Conservation (phyloP, 30 jellyfish, hydroid and myxozoan species). For the Rhopilema esculentum region DNA sequence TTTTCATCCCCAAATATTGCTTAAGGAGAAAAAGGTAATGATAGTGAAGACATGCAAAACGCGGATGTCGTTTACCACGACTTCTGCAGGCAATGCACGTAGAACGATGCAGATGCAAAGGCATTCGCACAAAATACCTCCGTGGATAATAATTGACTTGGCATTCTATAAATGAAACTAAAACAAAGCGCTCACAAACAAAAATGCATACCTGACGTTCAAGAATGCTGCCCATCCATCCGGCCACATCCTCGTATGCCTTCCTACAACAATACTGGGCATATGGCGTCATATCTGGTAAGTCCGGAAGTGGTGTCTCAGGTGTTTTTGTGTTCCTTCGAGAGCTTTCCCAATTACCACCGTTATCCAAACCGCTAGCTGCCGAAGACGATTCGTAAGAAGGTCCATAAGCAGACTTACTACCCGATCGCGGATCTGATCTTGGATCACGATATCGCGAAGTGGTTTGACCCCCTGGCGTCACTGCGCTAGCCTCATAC, state of each 20-base stretch:
- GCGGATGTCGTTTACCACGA: too few species aligned
- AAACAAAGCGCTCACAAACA: neutral
- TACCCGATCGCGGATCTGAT: conserved; percentile 47
- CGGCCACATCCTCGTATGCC: conserved; percentile 77
- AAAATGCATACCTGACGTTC: conserved; percentile 85
- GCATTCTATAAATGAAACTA: neutral
- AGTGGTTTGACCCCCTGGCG: conserved; percentile 31
- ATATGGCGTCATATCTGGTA: conserved; percentile 59
- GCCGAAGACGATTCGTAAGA: conserved; percentile 20
- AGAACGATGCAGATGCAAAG: neutral
- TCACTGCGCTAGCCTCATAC: conserved; percentile 24
- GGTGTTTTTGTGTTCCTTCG: conserved; percentile 34
- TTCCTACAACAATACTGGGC: conserved; percentile 67
- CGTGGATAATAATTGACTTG: neutral
- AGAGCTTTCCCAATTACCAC: conserved; percentile 27
- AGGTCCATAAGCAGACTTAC: conserved; percentile 5
- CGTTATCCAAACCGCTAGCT: conserved; percentile 37
- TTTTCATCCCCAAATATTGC: too few species aligned
- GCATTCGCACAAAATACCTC: too few species aligned
- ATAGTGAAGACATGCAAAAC: too few species aligned
- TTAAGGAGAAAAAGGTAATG: too few species aligned
- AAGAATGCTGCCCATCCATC: conserved; percentile 84
- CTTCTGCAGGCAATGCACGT: too few species aligned
- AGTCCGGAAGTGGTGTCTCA: conserved; percentile 64
- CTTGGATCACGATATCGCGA: conserved; percentile 65